Base-by-base conservation (phyloP, 2,113 vertebrate genomes). In the Mugil cephalus region DNA sequence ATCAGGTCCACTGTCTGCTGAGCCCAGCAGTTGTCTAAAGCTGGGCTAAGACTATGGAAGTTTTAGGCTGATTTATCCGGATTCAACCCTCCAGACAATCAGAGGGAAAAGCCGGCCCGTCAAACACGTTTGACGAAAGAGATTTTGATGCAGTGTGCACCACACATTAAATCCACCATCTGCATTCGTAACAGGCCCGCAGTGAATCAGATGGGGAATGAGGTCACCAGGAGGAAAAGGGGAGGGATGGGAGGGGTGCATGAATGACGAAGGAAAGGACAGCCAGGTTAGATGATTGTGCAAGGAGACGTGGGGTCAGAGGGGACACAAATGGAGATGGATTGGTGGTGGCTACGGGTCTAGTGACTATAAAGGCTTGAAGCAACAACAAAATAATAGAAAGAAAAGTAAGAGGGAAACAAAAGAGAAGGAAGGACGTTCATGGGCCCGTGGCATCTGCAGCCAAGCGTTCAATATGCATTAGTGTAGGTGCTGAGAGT, bases 321-420 rank as follows among this genome's bases (percentile, higher is more conserved):
- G 14, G 8, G 9, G 19, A 24, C 14, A 30, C 24, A 12, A 47
- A 17, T n/a, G 17, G 48, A 36, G 55, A 30, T 30, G 24, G 51
- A 10, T 0, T 5, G 21, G 17, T 39, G 50, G 30, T 35, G 52
- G 53, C 38, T 48, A 38, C 38, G 74, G 61, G 71, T 63, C 79
- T 71, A 55, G 74, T 82, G 76, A 60, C 66, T 64, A 56, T 51
- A 66, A 36, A 71, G 75, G 79, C 79, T 75, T 75, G 56, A 47
- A 19, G 67, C 43, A 51, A n/a, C 30, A 7, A 18, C 40, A 30
- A 47, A 35, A 54, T 48, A 64, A 75, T 24, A 10, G 19, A 40
- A 13, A 59, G 52, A 50, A 11, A 43, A 48, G 43, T 42, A 24
- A 17, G 40, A 53, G 48, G 51, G 18, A 64, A 60, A 70, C 10